These are phyloP conservation scores for Magallana ariakensis DNA, from an alignment of 1,140 invertebrate genomes.

Conservation along the genomic window DNA sequence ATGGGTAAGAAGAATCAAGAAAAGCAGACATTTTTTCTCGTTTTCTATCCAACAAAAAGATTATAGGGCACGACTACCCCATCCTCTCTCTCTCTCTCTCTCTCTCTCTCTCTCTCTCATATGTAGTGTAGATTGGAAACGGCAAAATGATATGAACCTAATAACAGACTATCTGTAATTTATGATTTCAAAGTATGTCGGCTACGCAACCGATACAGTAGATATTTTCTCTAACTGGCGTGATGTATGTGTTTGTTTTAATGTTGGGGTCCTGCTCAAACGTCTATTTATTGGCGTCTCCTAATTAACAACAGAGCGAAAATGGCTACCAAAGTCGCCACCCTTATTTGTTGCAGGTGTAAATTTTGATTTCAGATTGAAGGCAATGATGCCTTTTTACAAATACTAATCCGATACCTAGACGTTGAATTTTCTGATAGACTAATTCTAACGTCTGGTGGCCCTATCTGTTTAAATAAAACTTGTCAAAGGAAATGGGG, in stretches of 20 bases:
- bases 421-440: background rate
- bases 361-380: slow-evolving; percentile 13
- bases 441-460: slow-evolving; percentile 17
- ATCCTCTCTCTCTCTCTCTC: too few relatives aligned
- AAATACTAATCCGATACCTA: background rate
- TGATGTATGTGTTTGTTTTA: slow-evolving; percentile 12
- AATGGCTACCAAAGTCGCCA: background rate
- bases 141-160: background rate
- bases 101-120: too few relatives aligned
- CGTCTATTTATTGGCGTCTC: background rate
- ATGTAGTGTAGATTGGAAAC: too few relatives aligned
- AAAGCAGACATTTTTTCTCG: background rate
- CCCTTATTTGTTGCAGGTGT: slow-evolving; percentile 1
- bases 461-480: background rate
- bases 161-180: background rate
- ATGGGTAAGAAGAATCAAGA: background rate
- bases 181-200: background rate
- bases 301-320: background rate
- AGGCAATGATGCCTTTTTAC: slow-evolving; percentile 7
- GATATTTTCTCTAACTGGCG: slow-evolving; percentile 12
- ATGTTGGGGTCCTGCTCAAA: background rate
- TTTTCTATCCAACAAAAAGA: background rate
- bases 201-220: background rate
- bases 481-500: background rate
- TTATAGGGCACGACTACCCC: background rate